phyloP scores from a whole-genome alignment of 2,797 vertebrate genomes.

The Danio kyathit region DNA sequence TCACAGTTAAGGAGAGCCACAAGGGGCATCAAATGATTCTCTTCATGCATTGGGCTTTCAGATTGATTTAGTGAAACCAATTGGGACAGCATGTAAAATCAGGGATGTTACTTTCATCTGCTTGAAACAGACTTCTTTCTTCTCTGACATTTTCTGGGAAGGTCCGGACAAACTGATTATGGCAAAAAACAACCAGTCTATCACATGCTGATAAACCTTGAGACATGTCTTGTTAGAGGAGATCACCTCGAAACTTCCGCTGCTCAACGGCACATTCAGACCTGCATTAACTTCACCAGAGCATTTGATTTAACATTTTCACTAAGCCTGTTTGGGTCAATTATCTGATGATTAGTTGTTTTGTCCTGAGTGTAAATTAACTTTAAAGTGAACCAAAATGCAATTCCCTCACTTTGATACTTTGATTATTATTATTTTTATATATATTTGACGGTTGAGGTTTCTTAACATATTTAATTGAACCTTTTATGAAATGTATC shows the following conservation, averaged over 20 bases:
- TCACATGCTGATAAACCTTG: constrained; percentile 72
- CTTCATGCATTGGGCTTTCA: constrained; percentile 70
- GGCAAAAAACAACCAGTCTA: constrained; percentile 65
- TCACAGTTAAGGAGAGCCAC: constrained; percentile 58
- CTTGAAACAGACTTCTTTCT: constrained; percentile 75
- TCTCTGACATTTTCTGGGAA: constrained; percentile 70
- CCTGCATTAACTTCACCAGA: neutral
- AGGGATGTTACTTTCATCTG: constrained; percentile 72
- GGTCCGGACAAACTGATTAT: constrained; percentile 74
- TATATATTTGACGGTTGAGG: neutral
- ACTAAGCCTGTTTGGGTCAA: neutral
- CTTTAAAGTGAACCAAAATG: neutral
- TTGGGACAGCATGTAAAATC: constrained; percentile 71
- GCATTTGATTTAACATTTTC: neutral
- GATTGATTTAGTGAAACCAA: constrained; percentile 81
- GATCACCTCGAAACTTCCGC: constrained; percentile 21
- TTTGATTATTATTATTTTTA: no score
- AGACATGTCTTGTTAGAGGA: constrained; percentile 63
- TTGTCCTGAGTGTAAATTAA: neutral
- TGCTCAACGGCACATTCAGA: neutral
- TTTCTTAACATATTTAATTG: neutral
- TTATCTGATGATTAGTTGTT: neutral
- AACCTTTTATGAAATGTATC: no score
- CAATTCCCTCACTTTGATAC: neutral
- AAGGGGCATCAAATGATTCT: constrained; percentile 62